Base-by-base conservation (phyloP, 2,888 invertebrate species). In the Scotopteryx bipunctaria region DNA sequence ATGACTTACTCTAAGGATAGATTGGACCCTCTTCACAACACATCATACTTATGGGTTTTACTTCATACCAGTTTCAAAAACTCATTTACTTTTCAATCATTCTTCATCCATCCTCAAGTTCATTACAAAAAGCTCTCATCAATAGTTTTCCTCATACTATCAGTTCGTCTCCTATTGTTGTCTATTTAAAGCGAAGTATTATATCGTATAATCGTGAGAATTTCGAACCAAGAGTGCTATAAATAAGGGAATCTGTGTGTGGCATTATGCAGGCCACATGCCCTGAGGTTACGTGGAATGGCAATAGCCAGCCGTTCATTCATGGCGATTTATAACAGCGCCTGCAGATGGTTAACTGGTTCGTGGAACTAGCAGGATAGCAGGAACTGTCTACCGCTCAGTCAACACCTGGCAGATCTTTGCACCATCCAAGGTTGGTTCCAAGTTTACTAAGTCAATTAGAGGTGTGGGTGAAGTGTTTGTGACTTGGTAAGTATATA, bases 291-390 rank as follows among this genome's bases (percentile, higher is more conserved):
- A 66, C 80, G 72, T 73, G 71, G 79, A 75, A 82, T 80, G 70
- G 67, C 68, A 81, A 81, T 63, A 64, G 70, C 66, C 79, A 78
- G 63, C 62, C 69, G 62, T 74, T 78, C 86, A 86, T 86, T 86
- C 78, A 86, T 78, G 68, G 58, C 76, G 64, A 85, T 85, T 84
- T 85, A 80, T 81, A 78, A 74, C 60, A 65, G 71, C 61, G 43
- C 52, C 55, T 60, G 62, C 68, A 72, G 67, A 64, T 67, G 66
- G 66, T 71, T 69, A 68, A 67, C 67, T 63, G 56, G 43, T 79
- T 78, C 80, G 59, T 48, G 61, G 82, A 81, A 82, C 53, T 47
- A 48, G 49, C 37, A 48, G 55, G 50, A 41, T 41, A 35, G 36
- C 58, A 51, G 57, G 56, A 23, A 23, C 3, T 23, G 3, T 23